Base-by-base conservation (phyloP, 2,888 invertebrate species). In the Eurois occulta region DNA sequence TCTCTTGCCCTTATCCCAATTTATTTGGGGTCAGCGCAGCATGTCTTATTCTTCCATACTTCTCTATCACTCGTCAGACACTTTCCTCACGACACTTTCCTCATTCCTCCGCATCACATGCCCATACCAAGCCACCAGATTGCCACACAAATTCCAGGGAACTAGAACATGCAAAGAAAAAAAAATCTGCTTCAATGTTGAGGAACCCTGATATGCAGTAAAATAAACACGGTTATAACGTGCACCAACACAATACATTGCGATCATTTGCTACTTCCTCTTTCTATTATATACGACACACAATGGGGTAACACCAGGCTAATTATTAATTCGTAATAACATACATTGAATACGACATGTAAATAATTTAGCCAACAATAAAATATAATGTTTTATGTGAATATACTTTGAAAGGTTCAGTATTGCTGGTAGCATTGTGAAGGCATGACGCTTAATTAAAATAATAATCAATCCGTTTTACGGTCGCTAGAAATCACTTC, bases 211-310 rank as follows among this genome's bases (percentile, higher is more conserved):
- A 46, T 81, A 75, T 18, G 1, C 41, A 75, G 77, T 60, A 71
- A 78, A 75, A 81, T 75, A 70, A 65, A 64, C 48, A 72, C n/a
- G 65, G 18, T 28, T 75, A 65, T 78, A 32, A 74, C 70, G 35
- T 68, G 38, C 66, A 62, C 11, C 66, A n/a, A 48, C 58, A 80
- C 65, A 75, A 81, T 62, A 79, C 41, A 91, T 91, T 84, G 85
- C 82, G 41, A 85, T 87, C 73, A 90, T 90, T 83, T 90, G 87
- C 28, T 87, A 89, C 55, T 88, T 77, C 77, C 91, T 87, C 52
- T 72, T 55, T 73, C 66, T 41, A 75, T 80, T 81, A 76, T 77
- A 52, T 66, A 35, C 38, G 10, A 60, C 68, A 83, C 71, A 81
- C 77, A 73, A 88, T 87, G 38, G 75, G 62, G 21, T 43, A 65